Conservation (phyloP, 2,888 invertebrate genomes). For the Idaea dimidiata region DNA sequence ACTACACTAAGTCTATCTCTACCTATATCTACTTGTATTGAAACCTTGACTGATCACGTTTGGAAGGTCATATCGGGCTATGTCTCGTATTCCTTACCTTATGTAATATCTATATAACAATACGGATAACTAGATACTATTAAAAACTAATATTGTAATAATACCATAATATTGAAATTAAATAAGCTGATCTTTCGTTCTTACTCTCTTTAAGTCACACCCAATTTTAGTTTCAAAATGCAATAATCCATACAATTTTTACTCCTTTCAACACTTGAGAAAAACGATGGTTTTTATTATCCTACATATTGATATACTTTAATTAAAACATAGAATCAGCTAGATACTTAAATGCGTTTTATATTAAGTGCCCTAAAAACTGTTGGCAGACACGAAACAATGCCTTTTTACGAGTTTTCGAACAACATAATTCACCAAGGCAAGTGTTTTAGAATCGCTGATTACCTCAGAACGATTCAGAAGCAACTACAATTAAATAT, state of each 20-base stretch:
- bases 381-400: neutral
- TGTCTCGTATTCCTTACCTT: conserved; percentile 13
- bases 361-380: neutral
- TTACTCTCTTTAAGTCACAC: too few relatives aligned
- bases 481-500: neutral
- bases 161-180: too few relatives aligned
- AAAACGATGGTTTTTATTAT: too few relatives aligned
- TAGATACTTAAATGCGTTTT: neutral
- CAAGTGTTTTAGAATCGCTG: neutral
- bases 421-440: neutral
- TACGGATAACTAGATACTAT: neutral
- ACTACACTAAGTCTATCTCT: conserved; percentile 17
- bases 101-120: conserved; percentile 8
- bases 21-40: conserved; percentile 2
- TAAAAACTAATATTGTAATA: neutral
- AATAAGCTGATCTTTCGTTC: too few relatives aligned
- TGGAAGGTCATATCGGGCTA: conserved; percentile 24
- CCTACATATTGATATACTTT: too few relatives aligned
- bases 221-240: too few relatives aligned
- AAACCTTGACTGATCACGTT: conserved; percentile 26
- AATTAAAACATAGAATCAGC: too few relatives aligned
- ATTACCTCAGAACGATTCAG: neutral
- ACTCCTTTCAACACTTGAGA: too few relatives aligned
- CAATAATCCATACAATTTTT: too few relatives aligned
- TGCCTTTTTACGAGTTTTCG: neutral